A percentile compares a stretch with the other conserved stretches of the same genome.
Conservation (phyloP, 2,797 vertebrate species). For the Dryobates pubescens region DNA sequence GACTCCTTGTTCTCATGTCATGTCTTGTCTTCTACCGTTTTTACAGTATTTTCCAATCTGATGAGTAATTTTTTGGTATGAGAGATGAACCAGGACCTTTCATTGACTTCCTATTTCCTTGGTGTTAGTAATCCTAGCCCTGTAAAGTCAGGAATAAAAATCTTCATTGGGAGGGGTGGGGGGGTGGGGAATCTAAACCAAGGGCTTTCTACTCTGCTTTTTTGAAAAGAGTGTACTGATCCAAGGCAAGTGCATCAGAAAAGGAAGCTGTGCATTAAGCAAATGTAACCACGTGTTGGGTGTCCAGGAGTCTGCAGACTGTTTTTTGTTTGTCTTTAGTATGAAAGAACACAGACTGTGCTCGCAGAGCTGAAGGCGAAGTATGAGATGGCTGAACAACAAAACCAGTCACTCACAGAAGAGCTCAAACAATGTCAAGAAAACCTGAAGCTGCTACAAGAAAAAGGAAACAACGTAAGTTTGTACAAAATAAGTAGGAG, state of each 20-base stretch:
- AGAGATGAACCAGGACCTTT: background rate
- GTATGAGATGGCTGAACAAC: constrained; percentile 90
- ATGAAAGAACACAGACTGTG: constrained; percentile 91
- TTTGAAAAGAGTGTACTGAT: background rate
- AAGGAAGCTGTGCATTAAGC: background rate
- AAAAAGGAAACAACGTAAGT: constrained; percentile 95
- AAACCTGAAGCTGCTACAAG: constrained; percentile 94
- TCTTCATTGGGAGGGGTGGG: background rate
- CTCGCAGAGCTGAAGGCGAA: constrained; percentile 90
- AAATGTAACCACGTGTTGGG: background rate
- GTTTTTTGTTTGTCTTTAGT: constrained; percentile 84
- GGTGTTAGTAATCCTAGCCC: background rate
- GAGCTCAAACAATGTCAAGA: constrained; percentile 95
- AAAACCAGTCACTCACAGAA: constrained; percentile 91
- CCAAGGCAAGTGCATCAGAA: background rate
- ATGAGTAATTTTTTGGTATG: background rate
- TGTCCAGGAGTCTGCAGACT: constrained; percentile 54
- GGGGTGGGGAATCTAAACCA: background rate
- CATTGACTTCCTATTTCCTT: background rate
- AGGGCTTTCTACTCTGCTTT: background rate
- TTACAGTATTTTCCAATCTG: background rate
- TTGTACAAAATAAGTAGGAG: constrained; percentile 37
- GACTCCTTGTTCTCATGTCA: background rate
- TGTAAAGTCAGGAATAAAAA: background rate
- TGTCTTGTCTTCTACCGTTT: background rate